phyloP scores from a whole-genome alignment of 2,888 invertebrate genomes.

The Tholera decimalis region DNA sequence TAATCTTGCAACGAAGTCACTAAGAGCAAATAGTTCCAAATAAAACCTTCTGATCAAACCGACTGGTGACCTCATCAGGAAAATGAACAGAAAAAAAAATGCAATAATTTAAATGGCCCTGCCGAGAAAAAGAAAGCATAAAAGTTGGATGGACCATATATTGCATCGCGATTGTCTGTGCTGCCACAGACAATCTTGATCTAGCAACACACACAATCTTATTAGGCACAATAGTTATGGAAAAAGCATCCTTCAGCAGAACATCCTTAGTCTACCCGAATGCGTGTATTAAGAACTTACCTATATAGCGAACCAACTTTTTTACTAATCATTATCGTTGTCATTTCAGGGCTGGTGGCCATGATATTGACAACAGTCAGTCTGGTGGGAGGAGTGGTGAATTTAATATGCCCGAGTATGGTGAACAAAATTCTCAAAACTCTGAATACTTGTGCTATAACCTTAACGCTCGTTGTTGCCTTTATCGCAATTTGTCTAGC shows the following conservation, averaged over 20 bases:
- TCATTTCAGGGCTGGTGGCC: conserved; percentile 78
- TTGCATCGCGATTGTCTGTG: too few species aligned
- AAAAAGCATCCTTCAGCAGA: neutral
- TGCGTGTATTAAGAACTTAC: neutral
- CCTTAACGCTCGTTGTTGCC: conserved; percentile 71
- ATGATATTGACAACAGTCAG: conserved; percentile 74
- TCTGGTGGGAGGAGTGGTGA: conserved; percentile 74
- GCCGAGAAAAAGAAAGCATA: too few species aligned
- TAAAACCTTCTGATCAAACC: too few species aligned
- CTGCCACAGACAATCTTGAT: neutral
- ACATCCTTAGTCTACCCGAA: neutral
- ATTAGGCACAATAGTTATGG: neutral
- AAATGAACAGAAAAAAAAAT: too few species aligned
- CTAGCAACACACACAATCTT: neutral
- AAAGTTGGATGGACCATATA: too few species aligned
- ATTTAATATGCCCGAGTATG: conserved; percentile 63
- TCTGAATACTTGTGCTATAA: conserved; percentile 69
- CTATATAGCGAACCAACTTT: neutral
- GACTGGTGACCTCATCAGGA: too few species aligned
- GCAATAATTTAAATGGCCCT: too few species aligned
- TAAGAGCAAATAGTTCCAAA: too few species aligned
- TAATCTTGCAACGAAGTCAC: too few species aligned
- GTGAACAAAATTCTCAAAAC: conserved; percentile 54
- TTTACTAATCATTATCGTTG: neutral
- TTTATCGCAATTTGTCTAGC: conserved; percentile 72